Conservation (phyloP, 2,888 invertebrate genomes). For the Polymixis flavicincta region DNA sequence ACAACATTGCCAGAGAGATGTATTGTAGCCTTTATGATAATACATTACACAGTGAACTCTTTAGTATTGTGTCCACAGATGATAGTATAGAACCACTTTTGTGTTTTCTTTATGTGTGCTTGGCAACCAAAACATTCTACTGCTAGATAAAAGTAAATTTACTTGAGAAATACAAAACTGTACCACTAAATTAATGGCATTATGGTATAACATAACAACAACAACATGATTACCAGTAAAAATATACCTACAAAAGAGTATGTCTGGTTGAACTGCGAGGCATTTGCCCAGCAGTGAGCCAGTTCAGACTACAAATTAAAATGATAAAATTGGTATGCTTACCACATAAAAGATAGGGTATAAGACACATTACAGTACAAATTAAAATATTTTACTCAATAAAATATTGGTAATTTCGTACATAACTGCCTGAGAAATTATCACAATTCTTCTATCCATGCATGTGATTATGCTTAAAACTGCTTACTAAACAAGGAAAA, state of each 20-base stretch:
- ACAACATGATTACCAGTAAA: too few species aligned
- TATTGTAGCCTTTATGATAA: conserved; percentile 10
- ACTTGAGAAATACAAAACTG: background rate
- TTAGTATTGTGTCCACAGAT: conserved; percentile 8
- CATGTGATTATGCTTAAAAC: background rate
- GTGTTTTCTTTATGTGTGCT: conserved; percentile 1
- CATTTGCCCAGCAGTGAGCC: background rate
- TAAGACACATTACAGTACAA: conserved; percentile 8
- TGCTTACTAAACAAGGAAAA: conserved; percentile 25
- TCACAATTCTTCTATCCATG: background rate
- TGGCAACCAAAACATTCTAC: background rate
- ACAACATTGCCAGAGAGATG: conserved; percentile 16
- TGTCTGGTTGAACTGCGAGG: background rate
- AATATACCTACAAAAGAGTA: background rate
- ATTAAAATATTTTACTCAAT: background rate
- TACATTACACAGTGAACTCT: conserved; percentile 18
- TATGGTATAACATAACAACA: too few species aligned
- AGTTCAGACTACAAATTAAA: background rate
- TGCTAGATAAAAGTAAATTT: background rate
- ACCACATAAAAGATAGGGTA: conserved; percentile 13
- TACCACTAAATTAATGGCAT: background rate
- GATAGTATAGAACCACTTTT: conserved; percentile 11
- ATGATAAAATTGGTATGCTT: background rate
- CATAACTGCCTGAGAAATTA: background rate
- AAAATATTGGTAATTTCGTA: background rate